Evolutionary conservation across 2,113 vertebrate genomes (phyloP).

Genomic region (Cheilinus undulatus): DNA sequence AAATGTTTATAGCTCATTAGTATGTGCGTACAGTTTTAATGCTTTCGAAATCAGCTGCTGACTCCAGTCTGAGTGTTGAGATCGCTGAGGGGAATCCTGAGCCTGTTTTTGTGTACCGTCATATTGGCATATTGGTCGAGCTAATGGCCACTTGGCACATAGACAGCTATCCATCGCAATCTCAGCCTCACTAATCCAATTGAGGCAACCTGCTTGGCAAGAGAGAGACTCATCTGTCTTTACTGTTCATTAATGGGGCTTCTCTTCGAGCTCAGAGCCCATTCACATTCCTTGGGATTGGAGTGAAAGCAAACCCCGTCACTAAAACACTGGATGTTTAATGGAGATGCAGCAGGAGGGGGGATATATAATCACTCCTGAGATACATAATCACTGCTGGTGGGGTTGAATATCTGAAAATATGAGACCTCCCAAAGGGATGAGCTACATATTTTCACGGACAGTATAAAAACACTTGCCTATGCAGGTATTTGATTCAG

Average conservation of each 20-base stretch:
- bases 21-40: conserved; percentile 49
- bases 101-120: conserved; percentile 60
- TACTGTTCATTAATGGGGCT: conserved; percentile 78
- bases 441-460: conserved; percentile 41
- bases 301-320: conserved; percentile 37
- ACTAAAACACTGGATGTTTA: conserved; percentile 23
- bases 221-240: conserved; percentile 78
- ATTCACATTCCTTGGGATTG: conserved; percentile 66
- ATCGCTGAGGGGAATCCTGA: conserved; percentile 64
- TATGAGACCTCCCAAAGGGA: conserved; percentile 35
- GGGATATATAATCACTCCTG: conserved; percentile 57
- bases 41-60: conserved; percentile 52
- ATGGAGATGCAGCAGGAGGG: conserved; percentile 12
- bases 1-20: conserved; percentile 68
- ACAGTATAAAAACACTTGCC: conserved; percentile 27
- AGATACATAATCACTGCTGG: conserved; percentile 53
- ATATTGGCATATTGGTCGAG: conserved; percentile 63
- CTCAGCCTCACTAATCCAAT: conserved; percentile 76
- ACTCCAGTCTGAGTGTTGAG: conserved; percentile 32
- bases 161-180: conserved; percentile 77
- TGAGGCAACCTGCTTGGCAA: conserved; percentile 80
- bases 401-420: conserved; percentile 54
- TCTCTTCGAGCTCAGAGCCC: conserved; percentile 45
- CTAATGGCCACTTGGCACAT: conserved; percentile 80
- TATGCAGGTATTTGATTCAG: conserved; percentile 33